A percentile compares a stretch with the other conserved stretches of the same genome.
phyloP scores from a whole-genome alignment of 1,140 invertebrate genomes.

The Drosophila rhopaloa region DNA sequence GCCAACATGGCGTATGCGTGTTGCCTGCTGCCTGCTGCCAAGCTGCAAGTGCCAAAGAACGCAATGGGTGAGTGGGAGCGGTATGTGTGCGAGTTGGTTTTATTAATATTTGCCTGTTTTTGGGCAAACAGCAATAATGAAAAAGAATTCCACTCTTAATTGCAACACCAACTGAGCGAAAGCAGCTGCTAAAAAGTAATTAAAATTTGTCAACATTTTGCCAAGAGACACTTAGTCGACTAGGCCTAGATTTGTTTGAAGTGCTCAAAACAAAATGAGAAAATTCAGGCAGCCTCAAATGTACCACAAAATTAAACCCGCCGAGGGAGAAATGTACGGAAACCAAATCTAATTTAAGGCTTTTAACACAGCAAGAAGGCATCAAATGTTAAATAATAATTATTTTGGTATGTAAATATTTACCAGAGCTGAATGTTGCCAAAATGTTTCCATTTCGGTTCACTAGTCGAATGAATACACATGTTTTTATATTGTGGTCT shows the following conservation, averaged over 20 bases:
- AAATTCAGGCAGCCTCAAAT: constrained; percentile 9
- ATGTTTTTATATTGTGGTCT: constrained; percentile 20
- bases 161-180: constrained; percentile 59
- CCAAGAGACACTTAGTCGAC: constrained; percentile 16
- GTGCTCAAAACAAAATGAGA: neutral
- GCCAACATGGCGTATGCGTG: constrained; percentile 78
- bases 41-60: constrained; percentile 25
- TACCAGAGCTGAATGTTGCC: constrained; percentile 9
- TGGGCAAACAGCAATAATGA: constrained; percentile 69
- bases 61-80: neutral
- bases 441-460: constrained; percentile 41
- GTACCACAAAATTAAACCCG: constrained; percentile 11
- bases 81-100: constrained; percentile 9
- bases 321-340: constrained; percentile 26
- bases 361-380: constrained; percentile 39
- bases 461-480: neutral
- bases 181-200: constrained; percentile 72
- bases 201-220: constrained; percentile 80
- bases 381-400: constrained; percentile 66
- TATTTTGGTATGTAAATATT: constrained; percentile 42
- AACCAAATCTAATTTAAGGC: constrained; percentile 33
- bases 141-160: constrained; percentile 76
- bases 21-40: constrained; percentile 59
- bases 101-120: constrained; percentile 58
- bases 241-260: constrained; percentile 28